Percentiles rank a stretch among this genome's conserved stretches.
phyloP scores from a whole-genome alignment of 2,888 invertebrate genomes.

The Hipparchia semele region DNA sequence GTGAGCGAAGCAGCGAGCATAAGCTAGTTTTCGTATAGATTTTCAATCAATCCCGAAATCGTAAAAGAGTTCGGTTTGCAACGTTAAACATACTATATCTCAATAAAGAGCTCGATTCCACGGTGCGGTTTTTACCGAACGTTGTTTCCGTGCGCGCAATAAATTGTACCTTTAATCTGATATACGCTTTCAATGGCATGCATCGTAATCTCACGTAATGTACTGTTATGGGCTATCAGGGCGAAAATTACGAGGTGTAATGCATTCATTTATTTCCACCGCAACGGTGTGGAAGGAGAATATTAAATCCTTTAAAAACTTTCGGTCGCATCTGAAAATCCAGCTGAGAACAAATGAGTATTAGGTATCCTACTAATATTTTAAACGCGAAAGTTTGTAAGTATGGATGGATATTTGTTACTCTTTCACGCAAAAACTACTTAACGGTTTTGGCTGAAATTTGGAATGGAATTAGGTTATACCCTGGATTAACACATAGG shows the following conservation, averaged over 20 bases:
- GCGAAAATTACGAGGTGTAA: conserved; percentile 7
- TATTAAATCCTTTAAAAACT: conserved; percentile 6
- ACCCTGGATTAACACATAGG: no score
- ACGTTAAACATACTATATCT: not conserved
- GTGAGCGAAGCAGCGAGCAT: no score
- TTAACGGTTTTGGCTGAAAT: no score
- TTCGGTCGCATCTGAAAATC: not conserved
- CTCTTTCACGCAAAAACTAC: no score
- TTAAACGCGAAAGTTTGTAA: no score
- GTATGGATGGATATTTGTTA: no score
- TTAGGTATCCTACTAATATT: no score
- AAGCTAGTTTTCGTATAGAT: no score
- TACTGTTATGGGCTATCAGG: conserved; percentile 15
- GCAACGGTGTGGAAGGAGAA: not conserved
- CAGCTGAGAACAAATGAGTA: no score
- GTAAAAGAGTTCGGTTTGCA: not conserved
- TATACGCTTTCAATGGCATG: conserved; percentile 18
- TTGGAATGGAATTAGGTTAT: no score
- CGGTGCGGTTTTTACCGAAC: conserved; percentile 6
- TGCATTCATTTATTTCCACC: conserved; percentile 10
- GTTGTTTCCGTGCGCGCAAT: conserved; percentile 9
- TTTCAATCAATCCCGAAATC: not conserved
- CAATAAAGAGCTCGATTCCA: conserved; percentile 3
- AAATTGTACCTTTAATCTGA: conserved; percentile 23
- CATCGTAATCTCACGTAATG: conserved; percentile 10